Conservation (phyloP, 2,113 vertebrate species). For the Theristicus caerulescens region DNA sequence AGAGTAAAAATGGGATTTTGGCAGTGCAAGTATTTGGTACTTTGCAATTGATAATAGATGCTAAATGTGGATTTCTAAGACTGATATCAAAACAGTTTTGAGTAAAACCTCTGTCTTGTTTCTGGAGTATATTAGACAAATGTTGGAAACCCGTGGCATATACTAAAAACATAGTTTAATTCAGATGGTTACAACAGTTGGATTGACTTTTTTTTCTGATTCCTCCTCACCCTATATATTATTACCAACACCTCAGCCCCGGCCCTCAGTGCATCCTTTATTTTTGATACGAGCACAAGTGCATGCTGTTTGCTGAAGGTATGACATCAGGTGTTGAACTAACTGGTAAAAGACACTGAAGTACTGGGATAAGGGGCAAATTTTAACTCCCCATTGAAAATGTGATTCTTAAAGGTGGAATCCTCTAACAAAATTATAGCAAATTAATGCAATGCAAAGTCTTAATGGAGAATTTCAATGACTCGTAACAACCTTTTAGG, state of each 20-base stretch:
- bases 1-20: slow-evolving; percentile 40
- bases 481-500: not conserved
- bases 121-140: not conserved
- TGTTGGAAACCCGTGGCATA: not conserved
- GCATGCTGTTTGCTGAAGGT: not conserved
- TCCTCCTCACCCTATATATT: not conserved
- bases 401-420: not conserved
- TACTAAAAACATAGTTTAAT: not conserved
- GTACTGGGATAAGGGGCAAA: not conserved
- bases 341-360: not conserved
- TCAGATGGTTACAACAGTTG: not conserved
- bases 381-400: not conserved
- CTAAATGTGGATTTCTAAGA: slow-evolving; percentile 58
- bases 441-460: not conserved
- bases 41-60: slow-evolving; percentile 44
- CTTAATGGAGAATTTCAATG: not conserved
- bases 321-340: not conserved
- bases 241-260: not conserved
- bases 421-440: not conserved
- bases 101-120: not conserved
- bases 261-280: rapidly evolving
- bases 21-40: not conserved
- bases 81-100: not conserved
- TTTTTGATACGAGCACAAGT: rapidly evolving
- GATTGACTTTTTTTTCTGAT: not conserved